A percentile compares a stretch with the other conserved stretches of the same genome.
phyloP scores from a whole-genome alignment of 2,888 invertebrate genomes.

The Trissolcus japonicus region DNA sequence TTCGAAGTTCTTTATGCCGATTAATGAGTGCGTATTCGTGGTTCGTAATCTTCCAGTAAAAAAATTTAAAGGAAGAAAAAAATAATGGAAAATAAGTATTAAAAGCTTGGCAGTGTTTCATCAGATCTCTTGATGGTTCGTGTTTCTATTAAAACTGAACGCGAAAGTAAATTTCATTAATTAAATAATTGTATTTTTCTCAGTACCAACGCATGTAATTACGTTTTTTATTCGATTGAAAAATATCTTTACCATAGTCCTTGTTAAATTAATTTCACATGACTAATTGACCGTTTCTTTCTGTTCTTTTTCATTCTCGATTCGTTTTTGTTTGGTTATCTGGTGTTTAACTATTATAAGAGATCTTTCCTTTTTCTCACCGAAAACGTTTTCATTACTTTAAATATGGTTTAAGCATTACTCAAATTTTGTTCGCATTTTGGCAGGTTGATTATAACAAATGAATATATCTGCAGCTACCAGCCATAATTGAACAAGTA shows the following conservation, averaged over 20 bases:
- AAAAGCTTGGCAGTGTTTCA: constrained; percentile 11
- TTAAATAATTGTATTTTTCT: constrained; percentile 49
- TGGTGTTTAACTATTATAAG: too few relatives aligned
- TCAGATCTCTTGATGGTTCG: background rate
- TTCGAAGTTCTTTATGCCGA: constrained; percentile 13
- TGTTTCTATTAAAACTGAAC: constrained; percentile 35
- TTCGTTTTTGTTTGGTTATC: too few relatives aligned
- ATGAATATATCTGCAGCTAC: too few relatives aligned
- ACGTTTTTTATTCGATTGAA: constrained; percentile 36
- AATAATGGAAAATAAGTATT: background rate
- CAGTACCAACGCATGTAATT: constrained; percentile 40
- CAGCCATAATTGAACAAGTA: too few relatives aligned
- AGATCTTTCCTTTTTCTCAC: too few relatives aligned
- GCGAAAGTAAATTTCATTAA: constrained; percentile 35
- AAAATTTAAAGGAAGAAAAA: constrained; percentile 6
- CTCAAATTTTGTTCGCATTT: too few relatives aligned
- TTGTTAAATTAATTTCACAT: constrained; percentile 41
- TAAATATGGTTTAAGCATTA: too few relatives aligned
- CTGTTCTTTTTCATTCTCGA: background rate
- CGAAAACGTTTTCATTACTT: too few relatives aligned
- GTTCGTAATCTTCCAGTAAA: constrained; percentile 6
- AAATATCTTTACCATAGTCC: constrained; percentile 36
- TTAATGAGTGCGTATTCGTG: constrained; percentile 30
- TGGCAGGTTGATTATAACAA: too few relatives aligned
- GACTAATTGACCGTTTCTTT: constrained; percentile 18